Evolutionary conservation across 2,888 invertebrate species (phyloP).

Genomic region (Phengaris arion): DNA sequence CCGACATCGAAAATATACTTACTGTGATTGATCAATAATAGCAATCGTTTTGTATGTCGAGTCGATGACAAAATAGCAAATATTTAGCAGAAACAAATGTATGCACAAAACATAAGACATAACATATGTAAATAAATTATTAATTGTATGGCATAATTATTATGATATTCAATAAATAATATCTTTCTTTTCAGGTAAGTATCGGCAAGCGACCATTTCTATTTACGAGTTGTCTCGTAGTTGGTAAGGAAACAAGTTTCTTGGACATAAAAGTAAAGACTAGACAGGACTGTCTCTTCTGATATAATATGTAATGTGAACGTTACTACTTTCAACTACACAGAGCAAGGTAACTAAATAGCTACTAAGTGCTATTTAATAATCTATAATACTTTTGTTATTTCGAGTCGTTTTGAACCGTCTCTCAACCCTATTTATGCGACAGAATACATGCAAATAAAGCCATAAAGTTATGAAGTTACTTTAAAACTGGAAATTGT

Average conservation of each 20-base stretch:
- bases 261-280: neutral
- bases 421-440: neutral
- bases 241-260: neutral
- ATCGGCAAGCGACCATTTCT: neutral
- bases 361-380: neutral
- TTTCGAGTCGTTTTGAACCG: neutral
- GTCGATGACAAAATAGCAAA: neutral
- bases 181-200: conserved; percentile 18
- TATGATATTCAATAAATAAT: neutral
- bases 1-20: neutral
- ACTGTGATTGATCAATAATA: neutral
- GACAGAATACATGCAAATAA: conserved; percentile 11
- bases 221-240: no score
- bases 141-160: no score
- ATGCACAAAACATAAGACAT: no score
- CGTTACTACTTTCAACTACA: neutral
- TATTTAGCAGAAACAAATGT: neutral
- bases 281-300: neutral
- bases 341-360: neutral
- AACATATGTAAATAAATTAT: no score
- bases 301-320: no score
- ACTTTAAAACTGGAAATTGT: conserved; percentile 22
- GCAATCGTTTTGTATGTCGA: neutral
- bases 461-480: conserved; percentile 7
- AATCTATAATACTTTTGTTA: neutral